Conservation (phyloP, 2,797 vertebrate genomes). For the Leptoclinus maculatus region DNA sequence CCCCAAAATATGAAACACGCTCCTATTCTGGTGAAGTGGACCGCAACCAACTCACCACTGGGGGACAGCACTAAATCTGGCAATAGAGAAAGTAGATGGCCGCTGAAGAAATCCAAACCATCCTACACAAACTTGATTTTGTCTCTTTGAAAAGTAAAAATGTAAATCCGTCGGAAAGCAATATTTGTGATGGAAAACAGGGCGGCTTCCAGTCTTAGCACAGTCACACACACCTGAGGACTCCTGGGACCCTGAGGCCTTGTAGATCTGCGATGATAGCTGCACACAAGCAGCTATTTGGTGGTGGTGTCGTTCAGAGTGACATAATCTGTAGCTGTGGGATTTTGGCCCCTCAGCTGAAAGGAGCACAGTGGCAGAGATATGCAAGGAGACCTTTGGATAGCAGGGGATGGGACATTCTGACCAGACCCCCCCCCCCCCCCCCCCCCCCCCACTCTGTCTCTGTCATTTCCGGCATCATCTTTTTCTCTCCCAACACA, state of each 20-base stretch:
- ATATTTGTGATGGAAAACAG: constrained; percentile 33
- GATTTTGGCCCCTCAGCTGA: constrained; percentile 45
- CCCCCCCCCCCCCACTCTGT: constrained; percentile 14
- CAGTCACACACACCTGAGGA: constrained; percentile 31
- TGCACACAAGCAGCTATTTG: constrained; percentile 9
- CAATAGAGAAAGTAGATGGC: constrained; percentile 26
- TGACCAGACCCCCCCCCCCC: constrained; percentile 45
- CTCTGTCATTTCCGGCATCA: constrained; percentile 9
- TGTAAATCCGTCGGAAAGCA: constrained; percentile 47
- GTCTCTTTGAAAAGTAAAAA: constrained; percentile 35
- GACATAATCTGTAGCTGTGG: constrained; percentile 47
- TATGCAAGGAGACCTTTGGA: constrained; percentile 25
- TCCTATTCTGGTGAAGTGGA: constrained; percentile 43
- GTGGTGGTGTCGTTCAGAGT: constrained; percentile 28
- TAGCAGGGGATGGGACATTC: constrained; percentile 18
- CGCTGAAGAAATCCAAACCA: constrained; percentile 34
- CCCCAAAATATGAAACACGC: constrained; percentile 50
- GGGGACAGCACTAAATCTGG: constrained; percentile 65
- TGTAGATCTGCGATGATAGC: constrained; percentile 37
- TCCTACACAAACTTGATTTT: constrained; percentile 42
- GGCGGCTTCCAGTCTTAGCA: constrained; percentile 14
- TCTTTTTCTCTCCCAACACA: constrained; percentile 9
- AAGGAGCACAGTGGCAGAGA: constrained; percentile 42
- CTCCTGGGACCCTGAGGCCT: constrained; percentile 25
- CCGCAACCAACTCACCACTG: constrained; percentile 59